A percentile compares a stretch with the other conserved stretches of the same genome.
Evolutionary conservation across 2,113 vertebrate genomes (phyloP).

Genomic region (Mionectes macconnelli): DNA sequence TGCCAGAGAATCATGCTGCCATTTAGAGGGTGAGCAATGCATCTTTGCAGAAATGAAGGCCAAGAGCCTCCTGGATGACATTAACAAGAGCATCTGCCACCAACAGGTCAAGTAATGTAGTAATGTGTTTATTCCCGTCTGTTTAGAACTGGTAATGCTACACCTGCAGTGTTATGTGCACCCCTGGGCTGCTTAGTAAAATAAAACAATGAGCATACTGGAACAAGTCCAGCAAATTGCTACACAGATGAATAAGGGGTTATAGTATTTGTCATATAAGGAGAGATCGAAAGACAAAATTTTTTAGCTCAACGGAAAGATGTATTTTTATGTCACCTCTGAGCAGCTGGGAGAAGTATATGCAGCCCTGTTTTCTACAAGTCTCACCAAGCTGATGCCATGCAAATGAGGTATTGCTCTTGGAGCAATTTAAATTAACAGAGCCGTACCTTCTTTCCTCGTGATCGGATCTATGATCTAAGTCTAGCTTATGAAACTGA

Average conservation of each 20-base stretch:
- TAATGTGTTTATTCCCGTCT: not conserved
- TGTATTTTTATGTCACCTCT: not conserved
- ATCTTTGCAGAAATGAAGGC: not conserved
- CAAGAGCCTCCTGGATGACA: not conserved
- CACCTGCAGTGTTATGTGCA: not conserved
- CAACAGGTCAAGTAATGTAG: not conserved
- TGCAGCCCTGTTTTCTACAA: not conserved
- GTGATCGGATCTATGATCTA: not conserved
- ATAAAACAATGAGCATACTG: not conserved
- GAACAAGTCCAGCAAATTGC: not conserved
- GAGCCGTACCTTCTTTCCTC: not conserved
- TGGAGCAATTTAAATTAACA: not conserved
- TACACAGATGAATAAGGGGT: not conserved
- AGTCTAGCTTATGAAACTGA: not conserved
- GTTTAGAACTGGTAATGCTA: not conserved
- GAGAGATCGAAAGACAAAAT: not conserved
- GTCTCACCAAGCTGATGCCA: not conserved
- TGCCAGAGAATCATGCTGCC: not conserved
- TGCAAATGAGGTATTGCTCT: not conserved
- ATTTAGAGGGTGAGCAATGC: not conserved
- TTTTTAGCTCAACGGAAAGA: not conserved
- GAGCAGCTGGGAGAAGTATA: not conserved
- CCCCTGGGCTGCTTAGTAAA: not conserved
- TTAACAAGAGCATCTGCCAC: not conserved
- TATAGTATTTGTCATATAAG: not conserved